Percentiles rank a stretch among this genome's conserved stretches.
Conservation (phyloP, 37 sponge, comb jelly and placozoan species). For the Corticium candelabrum region DNA sequence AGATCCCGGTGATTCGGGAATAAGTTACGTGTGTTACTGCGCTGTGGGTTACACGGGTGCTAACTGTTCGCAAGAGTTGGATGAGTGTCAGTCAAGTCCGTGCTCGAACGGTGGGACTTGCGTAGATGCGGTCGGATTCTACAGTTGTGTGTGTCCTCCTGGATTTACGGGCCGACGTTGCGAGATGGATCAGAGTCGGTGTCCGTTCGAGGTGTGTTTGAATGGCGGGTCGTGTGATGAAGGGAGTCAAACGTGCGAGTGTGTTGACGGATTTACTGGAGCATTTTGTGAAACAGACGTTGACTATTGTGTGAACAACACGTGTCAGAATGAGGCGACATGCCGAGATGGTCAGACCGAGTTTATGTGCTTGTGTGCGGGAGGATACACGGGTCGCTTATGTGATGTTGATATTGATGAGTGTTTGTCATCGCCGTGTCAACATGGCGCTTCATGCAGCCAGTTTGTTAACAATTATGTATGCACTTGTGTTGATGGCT, state of each 20-base stretch:
- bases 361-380: not conserved
- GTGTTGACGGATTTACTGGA: constrained; percentile 13
- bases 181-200: not conserved
- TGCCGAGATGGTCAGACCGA: not conserved
- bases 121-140: not conserved
- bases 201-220: too few relatives aligned
- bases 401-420: not conserved
- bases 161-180: not conserved
- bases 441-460: not conserved
- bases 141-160: not conserved
- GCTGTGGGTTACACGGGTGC: not conserved
- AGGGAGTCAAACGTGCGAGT: too few relatives aligned
- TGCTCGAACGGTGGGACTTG: not conserved
- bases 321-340: not conserved
- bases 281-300: constrained; percentile 9
- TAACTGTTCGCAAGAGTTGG: not conserved
- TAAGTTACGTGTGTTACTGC: not conserved
- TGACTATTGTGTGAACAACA: not conserved
- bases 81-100: not conserved
- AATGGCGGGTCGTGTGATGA: too few relatives aligned
- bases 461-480: not conserved
- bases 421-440: not conserved
- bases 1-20: too few relatives aligned
- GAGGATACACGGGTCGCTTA: not conserved
- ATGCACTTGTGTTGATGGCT: not conserved